Evolutionary conservation across 2,113 vertebrate species (phyloP), one percentile per base, ranked within the genome.

Genomic region (Delphinapterus leucas): DNA sequence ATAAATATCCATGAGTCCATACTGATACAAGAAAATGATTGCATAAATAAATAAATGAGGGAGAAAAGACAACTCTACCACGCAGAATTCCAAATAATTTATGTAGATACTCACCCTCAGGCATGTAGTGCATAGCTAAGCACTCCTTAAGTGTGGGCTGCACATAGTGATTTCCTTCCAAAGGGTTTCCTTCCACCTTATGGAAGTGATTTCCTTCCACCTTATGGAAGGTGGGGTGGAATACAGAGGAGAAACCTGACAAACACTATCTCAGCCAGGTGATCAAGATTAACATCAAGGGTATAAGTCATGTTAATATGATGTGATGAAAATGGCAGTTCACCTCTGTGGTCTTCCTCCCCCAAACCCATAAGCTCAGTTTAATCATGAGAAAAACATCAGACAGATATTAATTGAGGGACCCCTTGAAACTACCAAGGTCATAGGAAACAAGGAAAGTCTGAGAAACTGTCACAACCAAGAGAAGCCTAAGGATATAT

Each of bases 1-100:
- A 93, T 97, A 96, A 97, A 96, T 92, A 95, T 81, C 55, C 26
- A 95, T 67, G n/a, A 96, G 13, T 77, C 61, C 80, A 88, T 96
- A 95, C 61, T 91, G 28, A 85, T 47, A 96, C 31, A 88, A 96
- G 60, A 93, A 92, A 96, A 96, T 76, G 3, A 89, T 14, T 92
- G 1, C 21, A 41, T 87, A 74, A 96, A 96, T 94, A 93, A 95
- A 85, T 90, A 96, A 77, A 95, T 74, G 70, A 61, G 38, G 15
- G n/a, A 74, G 55, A 95, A 93, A 74, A 95, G n/a, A 84, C 14
- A 96, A 95, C 61, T 77, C 15, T 89, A 25, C 53, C 36, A 84
- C 25, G 23, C 28, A 82, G 23, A 95, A 85, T 88, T 96, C 1
- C 15, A 93, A 96, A 90, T 49, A 95, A 70, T 49, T 93, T 81